phyloP scores from a whole-genome alignment of 2,797 vertebrate genomes.

The Myioborus melanocephalus region DNA sequence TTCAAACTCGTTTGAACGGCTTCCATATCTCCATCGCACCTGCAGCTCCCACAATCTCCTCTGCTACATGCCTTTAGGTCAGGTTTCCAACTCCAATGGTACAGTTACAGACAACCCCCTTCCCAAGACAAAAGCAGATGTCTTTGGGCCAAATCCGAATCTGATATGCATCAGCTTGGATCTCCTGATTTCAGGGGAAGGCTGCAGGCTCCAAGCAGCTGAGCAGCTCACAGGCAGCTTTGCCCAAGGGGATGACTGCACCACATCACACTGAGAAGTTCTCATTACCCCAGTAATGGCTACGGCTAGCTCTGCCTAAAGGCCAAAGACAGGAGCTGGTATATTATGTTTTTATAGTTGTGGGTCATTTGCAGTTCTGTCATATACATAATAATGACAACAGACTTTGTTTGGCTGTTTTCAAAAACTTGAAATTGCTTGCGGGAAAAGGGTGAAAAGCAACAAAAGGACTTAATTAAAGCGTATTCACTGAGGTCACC shows the following conservation, averaged over 20 bases:
- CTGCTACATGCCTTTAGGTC: not conserved
- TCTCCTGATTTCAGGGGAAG: not conserved
- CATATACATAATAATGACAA: conserved; percentile 25
- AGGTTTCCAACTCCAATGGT: not conserved
- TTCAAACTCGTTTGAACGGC: not conserved
- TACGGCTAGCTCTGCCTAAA: not conserved
- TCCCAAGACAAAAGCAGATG: not conserved
- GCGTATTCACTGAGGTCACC: conserved; percentile 24
- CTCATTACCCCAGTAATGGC: not conserved
- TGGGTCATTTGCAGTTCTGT: conserved; percentile 52
- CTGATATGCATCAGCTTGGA: not conserved
- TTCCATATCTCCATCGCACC: not conserved
- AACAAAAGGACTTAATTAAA: conserved; percentile 68
- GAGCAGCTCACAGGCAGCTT: not conserved
- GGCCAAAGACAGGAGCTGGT: conserved; percentile 19
- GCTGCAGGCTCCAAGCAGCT: not conserved
- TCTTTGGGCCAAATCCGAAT: conserved; percentile 5
- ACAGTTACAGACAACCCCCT: not conserved
- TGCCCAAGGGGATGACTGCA: not conserved
- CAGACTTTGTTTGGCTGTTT: conserved; percentile 39
- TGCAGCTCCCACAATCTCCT: not conserved
- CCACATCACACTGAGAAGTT: not conserved
- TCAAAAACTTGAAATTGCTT: conserved; percentile 44
- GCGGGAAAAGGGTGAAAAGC: conserved; percentile 16
- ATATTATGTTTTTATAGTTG: conserved; percentile 25